A percentile compares a stretch with the other conserved stretches of the same genome.
phyloP scores from a whole-genome alignment of 2,113 vertebrate genomes.

The Rhinoderma darwinii region DNA sequence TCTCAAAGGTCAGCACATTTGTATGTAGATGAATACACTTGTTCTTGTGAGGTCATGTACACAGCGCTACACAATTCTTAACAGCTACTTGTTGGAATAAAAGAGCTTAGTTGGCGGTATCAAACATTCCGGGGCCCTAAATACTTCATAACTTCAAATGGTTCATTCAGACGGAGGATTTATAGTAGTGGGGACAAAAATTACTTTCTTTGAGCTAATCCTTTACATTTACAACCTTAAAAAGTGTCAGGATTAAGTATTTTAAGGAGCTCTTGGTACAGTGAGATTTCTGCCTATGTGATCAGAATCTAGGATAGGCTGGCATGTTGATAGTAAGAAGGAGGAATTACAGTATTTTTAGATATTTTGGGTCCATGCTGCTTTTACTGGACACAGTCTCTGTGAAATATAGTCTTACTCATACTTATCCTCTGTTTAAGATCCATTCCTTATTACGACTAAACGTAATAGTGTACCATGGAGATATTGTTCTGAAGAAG shows the following conservation, averaged over 20 bases:
- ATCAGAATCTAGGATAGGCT: too few relatives aligned
- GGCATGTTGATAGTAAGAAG: too few relatives aligned
- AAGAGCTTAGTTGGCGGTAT: conserved; percentile 29
- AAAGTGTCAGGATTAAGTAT: neutral
- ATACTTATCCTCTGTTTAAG: too few relatives aligned
- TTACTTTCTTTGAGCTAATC: neutral
- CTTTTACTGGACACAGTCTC: too few relatives aligned
- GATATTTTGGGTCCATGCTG: too few relatives aligned
- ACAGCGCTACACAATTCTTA: conserved; percentile 39
- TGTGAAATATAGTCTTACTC: too few relatives aligned
- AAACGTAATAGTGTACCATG: too few relatives aligned
- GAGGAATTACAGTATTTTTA: too few relatives aligned
- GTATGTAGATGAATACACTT: neutral
- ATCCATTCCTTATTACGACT: too few relatives aligned
- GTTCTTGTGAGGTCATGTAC: neutral
- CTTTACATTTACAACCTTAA: neutral
- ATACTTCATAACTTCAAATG: conserved; percentile 32
- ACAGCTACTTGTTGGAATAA: conserved; percentile 31
- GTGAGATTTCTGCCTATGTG: too few relatives aligned
- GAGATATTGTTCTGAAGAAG: too few relatives aligned
- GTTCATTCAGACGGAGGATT: neutral
- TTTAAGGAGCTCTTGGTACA: too few relatives aligned
- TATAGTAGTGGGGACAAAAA: neutral
- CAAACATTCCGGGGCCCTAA: conserved; percentile 27
- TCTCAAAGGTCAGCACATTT: conserved; percentile 1